Evolutionary conservation across 2,113 vertebrate species (phyloP).

Genomic region (Tautogolabrus adspersus): DNA sequence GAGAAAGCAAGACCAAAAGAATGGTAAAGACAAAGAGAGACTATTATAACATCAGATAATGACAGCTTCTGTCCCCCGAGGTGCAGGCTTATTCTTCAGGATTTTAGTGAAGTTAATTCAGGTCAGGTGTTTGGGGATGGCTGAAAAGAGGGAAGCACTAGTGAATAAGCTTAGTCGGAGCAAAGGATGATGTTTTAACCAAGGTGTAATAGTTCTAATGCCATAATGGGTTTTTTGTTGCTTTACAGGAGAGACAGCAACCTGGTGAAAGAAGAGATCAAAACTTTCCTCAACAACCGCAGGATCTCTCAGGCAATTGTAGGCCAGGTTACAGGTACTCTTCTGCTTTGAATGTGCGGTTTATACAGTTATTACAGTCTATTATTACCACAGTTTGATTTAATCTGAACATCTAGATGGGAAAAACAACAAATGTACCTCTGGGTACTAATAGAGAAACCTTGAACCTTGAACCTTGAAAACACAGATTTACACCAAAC

Average conservation of each 20-base stretch:
- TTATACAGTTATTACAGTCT: neutral
- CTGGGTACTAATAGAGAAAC: too few relatives aligned
- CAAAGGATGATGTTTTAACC: slow-evolving; percentile 45
- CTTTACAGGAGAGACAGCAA: slow-evolving; percentile 86
- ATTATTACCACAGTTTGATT: too few relatives aligned
- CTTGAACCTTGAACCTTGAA: too few relatives aligned
- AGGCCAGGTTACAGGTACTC: slow-evolving; percentile 87
- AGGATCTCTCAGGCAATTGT: slow-evolving; percentile 89
- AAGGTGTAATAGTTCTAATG: slow-evolving; percentile 28
- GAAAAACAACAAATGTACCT: too few relatives aligned
- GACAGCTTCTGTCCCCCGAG: slow-evolving; percentile 69
- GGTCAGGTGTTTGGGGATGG: slow-evolving; percentile 75
- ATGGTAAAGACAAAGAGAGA: slow-evolving; percentile 49
- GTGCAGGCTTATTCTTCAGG: slow-evolving; percentile 67
- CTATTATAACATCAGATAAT: slow-evolving; percentile 77
- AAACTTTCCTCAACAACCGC: slow-evolving; percentile 87
- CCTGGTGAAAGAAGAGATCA: slow-evolving; percentile 89
- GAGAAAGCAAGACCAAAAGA: slow-evolving; percentile 25
- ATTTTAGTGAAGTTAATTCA: slow-evolving; percentile 74
- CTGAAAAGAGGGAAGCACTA: slow-evolving; percentile 53
- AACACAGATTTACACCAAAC: too few relatives aligned
- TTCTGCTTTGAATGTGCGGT: neutral
- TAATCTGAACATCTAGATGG: too few relatives aligned
- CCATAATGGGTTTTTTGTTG: neutral
- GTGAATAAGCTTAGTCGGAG: slow-evolving; percentile 63